Evolutionary conservation across 2,113 vertebrate species (phyloP), one percentile per base, ranked within the genome.

Genomic region (Phylloscopus trochiloides): DNA sequence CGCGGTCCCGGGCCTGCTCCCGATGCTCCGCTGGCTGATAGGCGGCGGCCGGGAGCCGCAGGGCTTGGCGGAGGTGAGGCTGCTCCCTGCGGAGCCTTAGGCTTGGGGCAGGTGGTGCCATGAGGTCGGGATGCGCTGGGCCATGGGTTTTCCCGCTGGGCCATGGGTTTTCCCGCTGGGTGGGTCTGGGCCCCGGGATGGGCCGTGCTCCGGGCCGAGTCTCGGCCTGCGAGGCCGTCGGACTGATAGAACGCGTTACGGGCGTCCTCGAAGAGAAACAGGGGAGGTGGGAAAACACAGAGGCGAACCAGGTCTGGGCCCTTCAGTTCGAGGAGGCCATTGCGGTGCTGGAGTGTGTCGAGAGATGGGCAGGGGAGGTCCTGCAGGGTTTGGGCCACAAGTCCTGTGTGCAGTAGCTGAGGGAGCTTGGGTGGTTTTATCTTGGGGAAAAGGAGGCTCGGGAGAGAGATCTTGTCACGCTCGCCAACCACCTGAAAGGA

Each of bases 1-100:
- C 19, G 18, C 32, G 55, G 10, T 0, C 17, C 17, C 7, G 45
- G 43, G 13, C 13, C 10, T 9, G n/a, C 7, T 26, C 26, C n/a
- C 13, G 38, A 99, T 99, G 99, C 92, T 99, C 77, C 99, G 99
- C 40, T 99, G 99, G 99, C 97, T 99, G 71, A 98, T 99, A 24
- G 99, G 99, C 12, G 98, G 98, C 66, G 98, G 98, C 86, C 98
- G 99, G 17, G 99, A 99, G 65, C 97, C 98, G 40, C 99, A 98
- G 91, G 97, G 98, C 31, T 96, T 98, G 45, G 97, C 97, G 10
- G 99, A 99, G 98, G 99, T 99, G 95, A 97, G 48, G 16, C 17
- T 21, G 25, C 63, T 61, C 18, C 17, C 22, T 40, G 24, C 6
- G 18, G n/a, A 24, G n/a, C 28, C 38, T 24, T 19, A 10, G 42